Percentiles rank a stretch among this genome's conserved stretches.
Evolutionary conservation across 2,888 invertebrate genomes (phyloP).

Genomic region (Chrysina gloriosa): DNA sequence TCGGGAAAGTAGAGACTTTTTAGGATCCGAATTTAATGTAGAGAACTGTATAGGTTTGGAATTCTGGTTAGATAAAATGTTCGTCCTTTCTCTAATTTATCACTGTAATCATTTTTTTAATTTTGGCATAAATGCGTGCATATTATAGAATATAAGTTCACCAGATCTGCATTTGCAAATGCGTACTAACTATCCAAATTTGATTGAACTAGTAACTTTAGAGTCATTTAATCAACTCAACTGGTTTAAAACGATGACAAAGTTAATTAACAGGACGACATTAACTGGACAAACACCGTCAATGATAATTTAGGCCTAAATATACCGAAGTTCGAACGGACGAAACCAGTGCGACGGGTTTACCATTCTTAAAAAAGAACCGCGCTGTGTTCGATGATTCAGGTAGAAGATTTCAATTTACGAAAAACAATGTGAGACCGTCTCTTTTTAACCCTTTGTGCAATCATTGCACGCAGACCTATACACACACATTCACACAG

Average conservation of each 20-base stretch:
- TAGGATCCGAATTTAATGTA: too few species aligned
- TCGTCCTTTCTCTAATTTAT: too few species aligned
- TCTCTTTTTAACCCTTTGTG: constrained; percentile 26
- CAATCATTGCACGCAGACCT: constrained; percentile 13
- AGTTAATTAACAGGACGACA: constrained; percentile 8
- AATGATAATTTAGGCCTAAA: constrained; percentile 30
- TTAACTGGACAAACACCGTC: neutral
- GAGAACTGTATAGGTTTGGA: too few species aligned
- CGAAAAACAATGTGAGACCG: constrained; percentile 18
- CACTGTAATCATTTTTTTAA: too few species aligned
- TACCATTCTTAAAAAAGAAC: constrained; percentile 16
- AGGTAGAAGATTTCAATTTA: constrained; percentile 20
- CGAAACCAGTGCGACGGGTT: constrained; percentile 31
- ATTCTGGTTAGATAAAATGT: too few species aligned
- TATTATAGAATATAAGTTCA: too few species aligned
- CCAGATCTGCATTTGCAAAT: too few species aligned
- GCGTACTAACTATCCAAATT: too few species aligned
- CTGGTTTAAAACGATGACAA: neutral
- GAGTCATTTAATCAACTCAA: too few species aligned
- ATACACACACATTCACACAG: neutral
- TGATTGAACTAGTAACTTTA: too few species aligned
- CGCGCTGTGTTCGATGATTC: neutral
- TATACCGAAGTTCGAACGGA: neutral
- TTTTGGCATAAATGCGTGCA: too few species aligned
- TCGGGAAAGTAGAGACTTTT: too few species aligned